Evolutionary conservation across 35 echinoderm and acorn worm genomes (phyloP).

Genomic region (Nesometra sesokonis): DNA sequence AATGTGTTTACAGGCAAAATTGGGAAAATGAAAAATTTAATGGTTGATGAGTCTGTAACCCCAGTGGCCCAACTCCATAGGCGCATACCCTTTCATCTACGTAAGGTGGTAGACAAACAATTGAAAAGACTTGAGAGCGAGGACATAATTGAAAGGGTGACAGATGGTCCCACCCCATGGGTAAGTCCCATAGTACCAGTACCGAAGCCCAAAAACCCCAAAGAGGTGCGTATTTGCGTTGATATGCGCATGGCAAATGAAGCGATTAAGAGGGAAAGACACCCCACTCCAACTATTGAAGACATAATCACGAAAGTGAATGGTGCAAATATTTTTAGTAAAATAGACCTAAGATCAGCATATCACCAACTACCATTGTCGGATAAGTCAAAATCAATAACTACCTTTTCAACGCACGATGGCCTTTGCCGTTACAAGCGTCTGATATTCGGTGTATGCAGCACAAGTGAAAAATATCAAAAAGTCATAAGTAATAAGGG

Average conservation of each 20-base stretch:
- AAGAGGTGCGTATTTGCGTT: conserved; percentile 12
- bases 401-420: too few species aligned
- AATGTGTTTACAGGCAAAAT: too few species aligned
- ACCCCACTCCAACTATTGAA: conserved; percentile 47
- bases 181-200: too few species aligned
- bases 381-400: conserved; percentile 22
- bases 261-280: conserved; percentile 38
- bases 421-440: conserved; percentile 27
- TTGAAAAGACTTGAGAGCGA: too few species aligned
- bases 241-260: conserved; percentile 22
- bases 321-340: too few species aligned
- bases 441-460: too few species aligned
- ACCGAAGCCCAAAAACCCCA: too few species aligned
- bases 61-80: neutral
- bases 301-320: conserved; percentile 27
- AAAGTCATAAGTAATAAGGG: conserved; percentile 21
- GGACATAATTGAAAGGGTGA: too few species aligned
- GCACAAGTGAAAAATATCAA: conserved; percentile 58
- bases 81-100: conserved; percentile 11
- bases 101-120: conserved; percentile 21
- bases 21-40: too few species aligned
- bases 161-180: conserved; percentile 2
- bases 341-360: conserved; percentile 28
- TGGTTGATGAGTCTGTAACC: too few species aligned
- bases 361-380: too few species aligned